Conservation (phyloP, 1,140 invertebrate genomes). For the Magallana ariakensis region DNA sequence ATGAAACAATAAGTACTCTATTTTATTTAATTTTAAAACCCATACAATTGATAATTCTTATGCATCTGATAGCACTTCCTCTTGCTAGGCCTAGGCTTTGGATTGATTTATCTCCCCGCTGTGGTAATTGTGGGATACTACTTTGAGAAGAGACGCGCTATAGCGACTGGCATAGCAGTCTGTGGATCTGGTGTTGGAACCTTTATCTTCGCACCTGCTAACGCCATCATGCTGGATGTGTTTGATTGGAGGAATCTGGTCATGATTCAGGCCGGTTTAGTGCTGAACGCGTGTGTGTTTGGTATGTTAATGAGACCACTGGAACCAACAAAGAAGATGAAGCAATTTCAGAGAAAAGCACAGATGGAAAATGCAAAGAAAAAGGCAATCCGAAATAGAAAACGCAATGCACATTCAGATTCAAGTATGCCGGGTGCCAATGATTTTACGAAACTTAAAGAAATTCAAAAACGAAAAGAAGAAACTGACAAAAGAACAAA, state of each 20-base stretch:
- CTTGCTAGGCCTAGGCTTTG: conserved; percentile 87
- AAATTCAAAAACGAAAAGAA: conserved; percentile 81
- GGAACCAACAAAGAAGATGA: conserved; percentile 84
- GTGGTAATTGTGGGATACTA: conserved; percentile 99
- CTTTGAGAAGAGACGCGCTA: conserved; percentile 96
- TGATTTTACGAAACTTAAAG: conserved; percentile 81
- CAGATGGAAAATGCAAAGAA: conserved; percentile 73
- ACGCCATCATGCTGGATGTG: conserved; percentile 82
- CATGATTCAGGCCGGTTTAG: conserved; percentile 89
- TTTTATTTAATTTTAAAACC: not conserved
- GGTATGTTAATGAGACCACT: conserved; percentile 90
- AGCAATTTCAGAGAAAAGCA: conserved; percentile 68
- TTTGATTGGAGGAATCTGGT: conserved; percentile 87
- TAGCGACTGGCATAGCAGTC: conserved; percentile 98
- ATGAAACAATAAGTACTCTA: conserved; percentile 43
- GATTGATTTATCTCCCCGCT: conserved; percentile 98
- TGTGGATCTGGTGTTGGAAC: conserved; percentile 95
- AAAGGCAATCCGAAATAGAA: conserved; percentile 63
- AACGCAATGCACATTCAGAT: conserved; percentile 78
- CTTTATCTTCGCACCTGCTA: conserved; percentile 86
- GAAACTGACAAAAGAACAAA: conserved; percentile 70
- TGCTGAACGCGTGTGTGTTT: conserved; percentile 88
- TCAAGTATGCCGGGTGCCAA: conserved; percentile 78
- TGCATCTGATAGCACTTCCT: conserved; percentile 1
- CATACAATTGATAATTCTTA: not conserved